Evolutionary conservation across 2,113 vertebrate species (phyloP).

Genomic region (Potamarius usumacintae): DNA sequence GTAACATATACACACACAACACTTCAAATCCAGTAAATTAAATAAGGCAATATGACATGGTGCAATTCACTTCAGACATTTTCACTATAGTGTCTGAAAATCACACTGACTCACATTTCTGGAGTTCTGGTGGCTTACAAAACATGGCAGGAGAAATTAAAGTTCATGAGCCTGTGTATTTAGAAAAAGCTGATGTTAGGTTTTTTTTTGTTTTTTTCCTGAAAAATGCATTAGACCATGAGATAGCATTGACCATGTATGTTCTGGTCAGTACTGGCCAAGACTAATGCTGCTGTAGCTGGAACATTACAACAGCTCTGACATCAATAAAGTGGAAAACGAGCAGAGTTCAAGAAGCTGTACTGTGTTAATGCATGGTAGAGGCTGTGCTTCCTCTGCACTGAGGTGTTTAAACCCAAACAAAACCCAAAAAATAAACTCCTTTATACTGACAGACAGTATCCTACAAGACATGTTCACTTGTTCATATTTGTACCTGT

Average conservation of each 20-base stretch:
- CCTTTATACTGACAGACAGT: too few relatives aligned
- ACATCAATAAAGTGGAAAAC: constrained; percentile 9
- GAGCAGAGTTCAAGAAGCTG: constrained; percentile 15
- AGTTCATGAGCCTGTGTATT: background rate
- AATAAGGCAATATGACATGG: background rate
- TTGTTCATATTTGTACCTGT: too few relatives aligned
- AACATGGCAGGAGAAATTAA: background rate
- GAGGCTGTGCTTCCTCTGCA: background rate
- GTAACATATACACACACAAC: background rate
- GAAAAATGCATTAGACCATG: constrained; percentile 6
- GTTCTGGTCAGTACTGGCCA: constrained; percentile 34
- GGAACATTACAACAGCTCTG: constrained; percentile 34
- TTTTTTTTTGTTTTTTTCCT: background rate
- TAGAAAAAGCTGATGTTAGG: background rate
- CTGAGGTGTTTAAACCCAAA: constrained; percentile 28
- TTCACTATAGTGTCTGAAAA: background rate
- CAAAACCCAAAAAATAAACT: too few relatives aligned
- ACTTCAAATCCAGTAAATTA: background rate
- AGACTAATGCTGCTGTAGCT: constrained; percentile 13
- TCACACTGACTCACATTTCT: constrained; percentile 22
- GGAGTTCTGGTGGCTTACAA: background rate
- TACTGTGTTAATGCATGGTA: constrained; percentile 19
- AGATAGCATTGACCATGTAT: background rate
- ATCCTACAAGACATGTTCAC: too few relatives aligned
- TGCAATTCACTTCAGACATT: background rate